Conservation (phyloP, 2,888 invertebrate genomes). For the Aelia acuminata region DNA sequence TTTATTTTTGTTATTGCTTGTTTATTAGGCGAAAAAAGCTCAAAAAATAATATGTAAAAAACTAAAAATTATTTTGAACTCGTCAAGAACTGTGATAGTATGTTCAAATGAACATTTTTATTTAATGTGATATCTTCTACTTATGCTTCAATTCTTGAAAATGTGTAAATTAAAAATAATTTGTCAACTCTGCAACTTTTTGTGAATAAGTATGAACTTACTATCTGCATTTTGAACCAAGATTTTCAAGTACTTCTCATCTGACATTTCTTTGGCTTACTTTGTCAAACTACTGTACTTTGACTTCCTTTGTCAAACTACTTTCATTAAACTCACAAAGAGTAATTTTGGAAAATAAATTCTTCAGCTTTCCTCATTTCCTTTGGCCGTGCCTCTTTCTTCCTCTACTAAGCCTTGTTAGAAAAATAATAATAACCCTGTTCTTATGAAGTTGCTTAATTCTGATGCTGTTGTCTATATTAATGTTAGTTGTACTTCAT, state of each 20-base stretch:
- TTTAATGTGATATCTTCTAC: constrained; percentile 15
- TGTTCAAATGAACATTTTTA: constrained; percentile 22
- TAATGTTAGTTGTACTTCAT: constrained; percentile 54
- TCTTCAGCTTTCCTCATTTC: constrained; percentile 29
- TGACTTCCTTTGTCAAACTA: too few relatives aligned
- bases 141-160: constrained; percentile 1
- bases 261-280: background rate
- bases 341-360: background rate
- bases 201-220: background rate
- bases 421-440: background rate
- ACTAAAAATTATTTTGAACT: constrained; percentile 28
- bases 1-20: background rate
- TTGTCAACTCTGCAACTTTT: background rate
- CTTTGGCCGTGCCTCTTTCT: constrained; percentile 59
- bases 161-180: background rate
- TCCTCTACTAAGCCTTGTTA: constrained; percentile 20
- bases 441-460: background rate
- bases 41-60: background rate
- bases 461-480: constrained; percentile 48
- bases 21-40: background rate
- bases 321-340: background rate
- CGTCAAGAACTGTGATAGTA: constrained; percentile 51
- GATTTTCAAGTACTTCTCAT: background rate
- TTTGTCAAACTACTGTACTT: too few relatives aligned
- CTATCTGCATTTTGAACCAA: background rate